Evolutionary conservation across 2,888 invertebrate species (phyloP).

Genomic region (Euspilapteryx auroguttella): DNA sequence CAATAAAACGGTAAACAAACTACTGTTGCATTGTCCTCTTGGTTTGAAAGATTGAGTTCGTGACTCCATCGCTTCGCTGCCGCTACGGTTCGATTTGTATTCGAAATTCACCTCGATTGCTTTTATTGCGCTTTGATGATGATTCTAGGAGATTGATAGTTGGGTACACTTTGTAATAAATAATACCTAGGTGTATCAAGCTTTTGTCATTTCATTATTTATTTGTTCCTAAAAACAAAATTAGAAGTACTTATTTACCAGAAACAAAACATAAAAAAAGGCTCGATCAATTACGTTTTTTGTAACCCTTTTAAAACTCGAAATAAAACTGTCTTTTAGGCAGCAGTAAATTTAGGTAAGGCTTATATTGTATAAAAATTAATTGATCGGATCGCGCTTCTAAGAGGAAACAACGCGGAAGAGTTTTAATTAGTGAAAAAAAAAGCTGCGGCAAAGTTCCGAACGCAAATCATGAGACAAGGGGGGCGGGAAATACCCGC

Average conservation of each 20-base stretch:
- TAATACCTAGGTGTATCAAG: too few species aligned
- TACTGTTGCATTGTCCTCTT: constrained; percentile 2
- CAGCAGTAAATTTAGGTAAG: constrained; percentile 46
- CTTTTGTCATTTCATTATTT: too few species aligned
- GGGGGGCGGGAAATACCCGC: constrained; percentile 54
- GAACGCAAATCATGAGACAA: constrained; percentile 56
- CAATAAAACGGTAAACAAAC: neutral
- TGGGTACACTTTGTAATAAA: too few species aligned
- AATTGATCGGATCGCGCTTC: constrained; percentile 60
- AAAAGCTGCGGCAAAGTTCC: constrained; percentile 51
- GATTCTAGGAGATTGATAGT: too few species aligned
- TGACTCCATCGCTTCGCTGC: constrained; percentile 24
- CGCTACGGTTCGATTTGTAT: too few species aligned
- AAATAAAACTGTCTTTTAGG: constrained; percentile 34
- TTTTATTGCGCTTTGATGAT: too few species aligned
- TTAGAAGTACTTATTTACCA: too few species aligned
- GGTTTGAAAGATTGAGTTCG: constrained; percentile 28
- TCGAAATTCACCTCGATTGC: too few species aligned
- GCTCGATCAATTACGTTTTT: constrained; percentile 43
- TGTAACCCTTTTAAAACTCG: constrained; percentile 11
- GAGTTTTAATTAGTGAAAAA: constrained; percentile 61
- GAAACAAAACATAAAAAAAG: too few species aligned
- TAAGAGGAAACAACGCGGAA: constrained; percentile 57
- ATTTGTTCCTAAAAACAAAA: too few species aligned
- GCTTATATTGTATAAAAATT: constrained; percentile 55